Base-by-base conservation (phyloP, 2,113 vertebrate genomes). In the Solenodon paradoxus region DNA sequence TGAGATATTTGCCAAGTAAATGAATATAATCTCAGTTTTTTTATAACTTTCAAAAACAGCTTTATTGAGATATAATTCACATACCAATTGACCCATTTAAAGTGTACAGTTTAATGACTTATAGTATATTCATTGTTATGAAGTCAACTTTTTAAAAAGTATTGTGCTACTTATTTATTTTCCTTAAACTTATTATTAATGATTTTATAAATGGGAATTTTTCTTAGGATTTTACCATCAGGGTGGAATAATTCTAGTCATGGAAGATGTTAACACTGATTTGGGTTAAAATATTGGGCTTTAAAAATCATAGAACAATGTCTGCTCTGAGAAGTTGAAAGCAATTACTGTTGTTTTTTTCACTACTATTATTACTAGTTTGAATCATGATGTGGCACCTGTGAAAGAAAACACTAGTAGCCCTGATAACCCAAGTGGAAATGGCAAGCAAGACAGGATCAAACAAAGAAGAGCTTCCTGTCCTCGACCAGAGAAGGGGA, bases 381-480 rank as follows among this genome's bases (percentile, higher is more conserved):
- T 94, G 47, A 84, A 95, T 92, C 94, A 96, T 68, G 97, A 97
- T 77, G 22, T 93, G 88, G 55, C 72, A 92, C 10, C 69, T 66
- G 47, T 81, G 72, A 98, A 98, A 61, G 98, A 98, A 98, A 92
- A 90, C 61, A 97, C 97, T 96, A 98, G 95, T 69, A 98, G 98
- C 22, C 96, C 97, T 86, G 97, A 98, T 95, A 88, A 87, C 96
- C 12, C 96, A 97, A 90, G 66, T 86, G 98, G 98, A 72, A 99
- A 99, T 98, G 98, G 98, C 51, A 99, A 99, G 97, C 97, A 98
- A 40, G 99, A 99, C 83, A 98, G 98, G 95, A 91, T 98, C 75
- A 99, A 99, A 96, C 99, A 99, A 88, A 98, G 99, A 97, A 98
- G 99, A 96, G 80, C 98, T 40, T 99, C 99, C 59, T 98, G 98